Base-by-base conservation (phyloP, 1,140 invertebrate species). In the Bombus polaris region DNA sequence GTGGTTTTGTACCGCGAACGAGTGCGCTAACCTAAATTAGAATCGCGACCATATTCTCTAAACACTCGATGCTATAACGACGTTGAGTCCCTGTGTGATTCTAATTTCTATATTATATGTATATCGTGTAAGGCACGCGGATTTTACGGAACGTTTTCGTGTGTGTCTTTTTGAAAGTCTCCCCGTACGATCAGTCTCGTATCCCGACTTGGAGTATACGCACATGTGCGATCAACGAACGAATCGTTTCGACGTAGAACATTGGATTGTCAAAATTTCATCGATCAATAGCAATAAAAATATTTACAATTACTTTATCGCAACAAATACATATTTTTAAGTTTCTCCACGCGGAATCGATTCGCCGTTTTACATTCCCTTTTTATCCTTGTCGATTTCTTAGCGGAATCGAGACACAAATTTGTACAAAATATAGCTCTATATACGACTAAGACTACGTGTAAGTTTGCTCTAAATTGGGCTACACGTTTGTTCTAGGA, bases 91-190 rank as follows among this genome's bases (percentile, higher is more conserved):
- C 12, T 81, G 22, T 76, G 47, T 44, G 65, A 42, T 35, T 78
- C 39, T 57, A 65, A 79, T 32, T 72, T 78, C 32, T 59, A 37
- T 37, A 15, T 75, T 15, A 35, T 28, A 57, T 28, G n/a, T 74
- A 39, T 75, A 35, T 75, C 35, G 83, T 85, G 83, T 91, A 93
- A 93, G 91, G 92, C 91, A 93, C 91, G 59, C 86, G 62, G 37
- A 59, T 72, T 72, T 32, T 73, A 13, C 42, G 71, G 37, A 86
- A 15, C 84, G 57, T 66, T 86, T 28, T 66, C 66, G 32, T 39
- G 15, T 65, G 32, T 74, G 37, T 83, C 39, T 73, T 85, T 70
- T 72, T 57, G 4, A 66, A 59, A 68, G 59, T 18, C 57, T 65
- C 47, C 37, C 53, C n/a, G 25, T 3, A 10, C 39, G 47, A 71